Conservation (phyloP, 2,113 vertebrate genomes). For the Cyanoliseus patagonus region DNA sequence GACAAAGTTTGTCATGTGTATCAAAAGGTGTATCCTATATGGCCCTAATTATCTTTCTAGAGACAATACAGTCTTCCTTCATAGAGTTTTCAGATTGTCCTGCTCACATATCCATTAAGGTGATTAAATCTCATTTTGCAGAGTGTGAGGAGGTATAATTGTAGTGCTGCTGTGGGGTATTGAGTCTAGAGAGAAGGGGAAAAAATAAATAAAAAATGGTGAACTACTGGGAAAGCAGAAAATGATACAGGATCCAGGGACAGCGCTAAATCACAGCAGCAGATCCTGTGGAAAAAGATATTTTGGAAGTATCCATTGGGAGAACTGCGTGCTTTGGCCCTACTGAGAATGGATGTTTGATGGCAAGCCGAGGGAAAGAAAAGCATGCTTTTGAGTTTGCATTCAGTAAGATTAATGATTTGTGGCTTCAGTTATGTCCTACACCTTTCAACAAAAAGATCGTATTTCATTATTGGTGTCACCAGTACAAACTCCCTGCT, state of each 20-base stretch:
- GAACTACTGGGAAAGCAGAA: background rate
- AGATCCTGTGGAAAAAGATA: background rate
- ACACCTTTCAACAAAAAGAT: background rate
- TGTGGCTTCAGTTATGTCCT: background rate
- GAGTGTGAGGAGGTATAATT: accelerated
- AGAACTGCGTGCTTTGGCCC: background rate
- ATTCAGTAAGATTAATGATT: background rate
- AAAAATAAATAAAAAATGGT: background rate
- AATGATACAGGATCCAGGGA: background rate
- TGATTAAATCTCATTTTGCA: background rate
- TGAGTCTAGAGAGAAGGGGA: background rate
- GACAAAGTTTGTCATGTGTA: accelerated
- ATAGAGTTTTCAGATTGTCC: background rate
- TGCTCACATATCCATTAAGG: background rate
- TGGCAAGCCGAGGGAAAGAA: background rate
- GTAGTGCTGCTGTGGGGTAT: background rate
- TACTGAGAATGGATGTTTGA: background rate
- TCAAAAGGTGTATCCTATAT: background rate
- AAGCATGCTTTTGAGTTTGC: background rate
- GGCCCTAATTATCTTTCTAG: background rate
- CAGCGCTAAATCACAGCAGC: background rate
- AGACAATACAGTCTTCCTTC: background rate
- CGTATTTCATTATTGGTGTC: background rate
- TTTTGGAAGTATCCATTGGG: background rate
- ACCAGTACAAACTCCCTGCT: background rate